Base-by-base conservation (phyloP, 2,797 vertebrate species). In the Myripristis jacobus region DNA sequence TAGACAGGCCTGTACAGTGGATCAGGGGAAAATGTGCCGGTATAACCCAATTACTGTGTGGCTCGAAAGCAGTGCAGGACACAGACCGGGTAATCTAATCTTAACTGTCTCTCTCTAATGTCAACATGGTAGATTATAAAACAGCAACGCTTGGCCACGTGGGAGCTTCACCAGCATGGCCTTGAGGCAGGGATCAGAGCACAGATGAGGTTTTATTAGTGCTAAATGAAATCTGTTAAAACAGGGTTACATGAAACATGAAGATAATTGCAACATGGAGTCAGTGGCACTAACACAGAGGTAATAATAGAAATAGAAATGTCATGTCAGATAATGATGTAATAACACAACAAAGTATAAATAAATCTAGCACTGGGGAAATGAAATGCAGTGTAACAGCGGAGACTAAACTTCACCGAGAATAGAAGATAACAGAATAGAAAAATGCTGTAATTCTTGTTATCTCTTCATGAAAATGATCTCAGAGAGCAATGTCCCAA, bases 1-100 rank as follows among this genome's bases (percentile, higher is more conserved):
- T 31, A 63, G 36, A 65, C 50, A 46, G 71, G 58, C 51, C 44
- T 63, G 71, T 54, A 68, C 27, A 48, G 36, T 54, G 61, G 72
- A 85, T 82, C 79, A 84, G 82, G 83, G 77, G 62, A 84, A 88
- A 89, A 89, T 89, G 81, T 86, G 87, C 73, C 81, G 57, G 56
- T 73, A 71, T 88, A 91, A 87, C 74, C 64, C 75, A 87, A 90
- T 91, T 89, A 91, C 77, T 55, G 75, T 34, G 41, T 59, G 38
- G 63, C 70, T 66, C 57, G 16, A 88, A 79, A 82, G 68, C 74
- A 70, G 52, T 48, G 1, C 65, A 74, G 81, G 48, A 83, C 82
- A 73, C 65, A 55, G 61, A 73, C 74, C 16, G 34, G 65, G 75
- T 89, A 90, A 92, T 91, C 85, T 71, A 87, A 91, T 89, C 70